Base-by-base conservation (phyloP, 2,888 invertebrate species). In the Choreutis nemorana region DNA sequence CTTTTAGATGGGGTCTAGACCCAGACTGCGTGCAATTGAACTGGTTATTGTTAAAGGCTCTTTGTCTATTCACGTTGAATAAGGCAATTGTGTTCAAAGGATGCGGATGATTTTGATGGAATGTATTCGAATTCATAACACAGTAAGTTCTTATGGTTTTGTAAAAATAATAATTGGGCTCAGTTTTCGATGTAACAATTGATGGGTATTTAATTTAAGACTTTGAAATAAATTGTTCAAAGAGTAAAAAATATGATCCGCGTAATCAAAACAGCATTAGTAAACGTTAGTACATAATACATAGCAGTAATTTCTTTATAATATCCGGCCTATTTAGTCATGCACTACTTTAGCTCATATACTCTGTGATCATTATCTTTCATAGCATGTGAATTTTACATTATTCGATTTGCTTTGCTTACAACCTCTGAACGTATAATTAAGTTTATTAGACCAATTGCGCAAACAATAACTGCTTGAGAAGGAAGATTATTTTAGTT, bases 251-350 rank as follows among this genome's bases (percentile, higher is more conserved):
- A 13, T 29, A 5, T 22, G 23, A 29, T 20, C 23, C 9, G 11
- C n/a, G 56, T 63, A 71, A 75, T 75, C 72, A 73, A 73, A 73
- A 64, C 40, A 40, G 51, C 71, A 75, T 75, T 75, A 75, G 70
- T 45, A 41, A 47, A 45, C 47, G 50, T 41, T 48, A 44, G 41
- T 37, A 51, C 39, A 41, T 40, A 46, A 39, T 39, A 46, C n/a
- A 45, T 42, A 45, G 36, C 36, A 36, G 45, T 47, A 44, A 39
- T 39, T 39, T 36, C 36, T 41, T 47, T 51, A 47, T 53, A 51
- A 59, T 52, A 48, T 53, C 52, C 47, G 52, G 39, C 34, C 48
- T 48, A 45, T 49, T 49, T 58, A 43, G 51, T 56, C 53, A 55
- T 55, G 54, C 55, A 47, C 50, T 50, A 48, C 44, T 51, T 51